Conservation (phyloP, 23 tunicate species). For the Trididemnum miniatum region DNA sequence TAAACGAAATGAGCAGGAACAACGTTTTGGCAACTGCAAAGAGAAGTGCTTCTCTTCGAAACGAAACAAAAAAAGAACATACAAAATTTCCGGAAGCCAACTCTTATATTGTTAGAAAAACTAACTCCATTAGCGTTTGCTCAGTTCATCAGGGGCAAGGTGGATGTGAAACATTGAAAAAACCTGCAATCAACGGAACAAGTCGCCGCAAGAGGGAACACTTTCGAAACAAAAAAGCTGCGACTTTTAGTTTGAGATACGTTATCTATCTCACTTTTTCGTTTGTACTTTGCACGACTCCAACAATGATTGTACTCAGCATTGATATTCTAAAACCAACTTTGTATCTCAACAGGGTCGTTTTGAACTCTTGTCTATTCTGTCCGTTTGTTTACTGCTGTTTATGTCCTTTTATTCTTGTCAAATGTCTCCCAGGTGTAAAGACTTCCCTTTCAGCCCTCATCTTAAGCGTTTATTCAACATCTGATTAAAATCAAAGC, state of each 20-base stretch:
- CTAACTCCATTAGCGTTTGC: too few relatives aligned
- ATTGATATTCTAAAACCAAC: conserved; percentile 59
- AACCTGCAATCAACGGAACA: not conserved
- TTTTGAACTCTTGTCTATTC: conserved; percentile 58
- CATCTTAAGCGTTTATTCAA: conserved; percentile 55
- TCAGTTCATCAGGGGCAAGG: too few relatives aligned
- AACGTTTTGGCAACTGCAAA: too few relatives aligned
- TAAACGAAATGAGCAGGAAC: too few relatives aligned
- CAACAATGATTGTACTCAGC: conserved; percentile 62
- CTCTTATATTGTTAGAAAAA: too few relatives aligned
- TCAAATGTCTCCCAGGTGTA: conserved; percentile 84
- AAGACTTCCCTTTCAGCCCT: conserved; percentile 63
- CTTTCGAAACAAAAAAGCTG: conserved; percentile 38
- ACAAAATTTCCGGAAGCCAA: too few relatives aligned
- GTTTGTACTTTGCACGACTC: conserved; percentile 61
- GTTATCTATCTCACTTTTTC: conserved; percentile 62
- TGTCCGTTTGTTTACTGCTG: conserved; percentile 77
- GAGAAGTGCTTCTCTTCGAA: too few relatives aligned
- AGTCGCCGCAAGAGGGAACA: conserved; percentile 52
- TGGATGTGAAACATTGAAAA: too few relatives aligned
- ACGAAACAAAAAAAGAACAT: too few relatives aligned
- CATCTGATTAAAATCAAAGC: conserved; percentile 29
- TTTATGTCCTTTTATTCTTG: conserved; percentile 69
- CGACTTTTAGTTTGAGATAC: conserved; percentile 51
- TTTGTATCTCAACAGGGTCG: conserved; percentile 57